Evolutionary conservation across 2,888 invertebrate species (phyloP).

Genomic region (Luperina nickerlii): DNA sequence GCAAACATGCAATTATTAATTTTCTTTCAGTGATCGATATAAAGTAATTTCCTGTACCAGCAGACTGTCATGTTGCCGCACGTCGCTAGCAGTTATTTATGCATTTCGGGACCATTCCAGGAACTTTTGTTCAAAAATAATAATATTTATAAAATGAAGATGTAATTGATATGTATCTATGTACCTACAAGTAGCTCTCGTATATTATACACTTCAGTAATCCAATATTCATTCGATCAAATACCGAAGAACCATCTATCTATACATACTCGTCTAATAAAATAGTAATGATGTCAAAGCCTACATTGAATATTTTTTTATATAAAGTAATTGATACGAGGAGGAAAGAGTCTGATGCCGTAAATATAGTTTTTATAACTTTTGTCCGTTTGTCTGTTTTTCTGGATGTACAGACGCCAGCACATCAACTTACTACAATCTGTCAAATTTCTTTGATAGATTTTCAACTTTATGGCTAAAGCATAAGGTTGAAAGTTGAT

Average conservation of each 20-base stretch:
- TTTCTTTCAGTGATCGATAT: constrained; percentile 18
- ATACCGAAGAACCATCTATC: neutral
- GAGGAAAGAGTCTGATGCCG: neutral
- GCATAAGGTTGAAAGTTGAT: too few relatives aligned
- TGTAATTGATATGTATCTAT: too few relatives aligned
- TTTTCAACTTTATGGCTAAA: too few relatives aligned
- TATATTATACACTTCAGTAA: too few relatives aligned
- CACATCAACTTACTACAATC: too few relatives aligned
- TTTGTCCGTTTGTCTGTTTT: neutral
- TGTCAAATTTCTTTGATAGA: too few relatives aligned
- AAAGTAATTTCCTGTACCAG: constrained; percentile 24
- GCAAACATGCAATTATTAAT: constrained; percentile 22
- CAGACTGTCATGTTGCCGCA: neutral
- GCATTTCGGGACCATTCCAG: neutral
- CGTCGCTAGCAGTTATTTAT: constrained; percentile 19
- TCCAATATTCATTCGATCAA: neutral
- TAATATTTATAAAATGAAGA: neutral
- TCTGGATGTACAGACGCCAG: too few relatives aligned
- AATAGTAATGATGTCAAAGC: neutral
- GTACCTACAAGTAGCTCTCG: too few relatives aligned
- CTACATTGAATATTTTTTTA: neutral
- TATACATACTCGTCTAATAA: neutral
- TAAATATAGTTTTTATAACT: neutral
- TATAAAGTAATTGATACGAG: neutral
- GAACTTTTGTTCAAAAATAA: constrained; percentile 1